Evolutionary conservation across 2,113 vertebrate species (phyloP).

Genomic region (Geococcyx californianus): DNA sequence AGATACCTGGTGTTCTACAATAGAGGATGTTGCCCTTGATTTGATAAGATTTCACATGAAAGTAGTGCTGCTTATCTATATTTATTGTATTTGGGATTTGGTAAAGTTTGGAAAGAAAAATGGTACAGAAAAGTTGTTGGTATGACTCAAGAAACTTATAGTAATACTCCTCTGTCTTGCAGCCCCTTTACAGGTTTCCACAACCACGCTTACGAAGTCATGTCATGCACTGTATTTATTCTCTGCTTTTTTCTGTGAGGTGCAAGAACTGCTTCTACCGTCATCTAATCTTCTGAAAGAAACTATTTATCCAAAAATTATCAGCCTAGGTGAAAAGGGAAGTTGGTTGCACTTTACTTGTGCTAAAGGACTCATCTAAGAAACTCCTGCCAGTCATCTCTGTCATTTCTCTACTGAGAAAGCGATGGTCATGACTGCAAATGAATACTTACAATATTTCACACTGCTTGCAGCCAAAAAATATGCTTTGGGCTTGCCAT

Average conservation of each 20-base stretch:
- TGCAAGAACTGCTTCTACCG: background rate
- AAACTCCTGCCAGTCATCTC: background rate
- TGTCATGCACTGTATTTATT: background rate
- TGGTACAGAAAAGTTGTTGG: background rate
- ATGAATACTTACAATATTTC: background rate
- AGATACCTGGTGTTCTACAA: background rate
- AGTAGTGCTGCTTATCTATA: background rate
- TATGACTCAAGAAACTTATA: background rate
- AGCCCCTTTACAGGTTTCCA: background rate
- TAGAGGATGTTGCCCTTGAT: background rate
- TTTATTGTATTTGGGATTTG: background rate
- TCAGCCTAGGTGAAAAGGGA: background rate
- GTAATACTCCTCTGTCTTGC: background rate
- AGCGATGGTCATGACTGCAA: background rate
- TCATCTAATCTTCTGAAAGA: background rate
- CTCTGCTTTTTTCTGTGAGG: background rate
- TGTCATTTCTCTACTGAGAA: background rate
- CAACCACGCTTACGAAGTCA: background rate
- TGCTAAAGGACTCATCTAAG: slow-evolving; percentile 16
- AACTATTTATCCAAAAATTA: slow-evolving; percentile 29
- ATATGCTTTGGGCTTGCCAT: background rate
- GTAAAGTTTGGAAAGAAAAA: background rate
- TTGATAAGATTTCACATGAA: background rate
- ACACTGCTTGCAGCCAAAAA: background rate
- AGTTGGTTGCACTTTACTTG: background rate